Percentiles rank a stretch among this genome's conserved stretches.
Evolutionary conservation across 2,888 invertebrate species (phyloP).

Genomic region (Dicyrtomina minuta): DNA sequence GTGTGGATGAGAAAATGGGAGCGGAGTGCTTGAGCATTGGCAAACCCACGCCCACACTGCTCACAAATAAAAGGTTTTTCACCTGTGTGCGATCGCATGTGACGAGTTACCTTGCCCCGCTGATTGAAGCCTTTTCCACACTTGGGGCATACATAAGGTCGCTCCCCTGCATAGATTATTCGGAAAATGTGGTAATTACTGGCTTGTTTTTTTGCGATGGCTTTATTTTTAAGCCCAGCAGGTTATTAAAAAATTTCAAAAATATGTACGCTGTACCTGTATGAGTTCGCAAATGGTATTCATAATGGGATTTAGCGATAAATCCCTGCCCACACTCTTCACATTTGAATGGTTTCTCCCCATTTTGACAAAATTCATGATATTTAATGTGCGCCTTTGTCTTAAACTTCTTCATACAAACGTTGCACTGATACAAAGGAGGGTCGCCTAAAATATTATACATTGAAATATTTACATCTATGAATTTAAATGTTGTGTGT

Average conservation of each 20-base stretch:
- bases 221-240: too few relatives aligned
- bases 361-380: conserved; percentile 54
- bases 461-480: too few relatives aligned
- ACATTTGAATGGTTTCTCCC: conserved; percentile 61
- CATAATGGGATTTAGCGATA: conserved; percentile 69
- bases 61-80: conserved; percentile 63
- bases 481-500: too few relatives aligned
- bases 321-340: conserved; percentile 64
- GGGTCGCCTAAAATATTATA: conserved; percentile 60
- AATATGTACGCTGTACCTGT: too few relatives aligned
- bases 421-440: conserved; percentile 65
- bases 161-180: too few relatives aligned
- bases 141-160: conserved; percentile 63
- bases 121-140: conserved; percentile 72
- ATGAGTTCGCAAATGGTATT: conserved; percentile 71
- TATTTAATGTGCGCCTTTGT: conserved; percentile 59
- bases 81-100: conserved; percentile 66
- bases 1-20: conserved; percentile 50
- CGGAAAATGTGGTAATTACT: too few relatives aligned
- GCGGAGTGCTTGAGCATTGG: conserved; percentile 56
- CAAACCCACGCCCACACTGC: conserved; percentile 59
- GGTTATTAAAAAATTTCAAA: too few relatives aligned
- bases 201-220: too few relatives aligned
- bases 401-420: conserved; percentile 69
- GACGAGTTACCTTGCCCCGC: conserved; percentile 69